phyloP scores from a whole-genome alignment of 2,888 invertebrate genomes.

The Auanema sp. region DNA sequence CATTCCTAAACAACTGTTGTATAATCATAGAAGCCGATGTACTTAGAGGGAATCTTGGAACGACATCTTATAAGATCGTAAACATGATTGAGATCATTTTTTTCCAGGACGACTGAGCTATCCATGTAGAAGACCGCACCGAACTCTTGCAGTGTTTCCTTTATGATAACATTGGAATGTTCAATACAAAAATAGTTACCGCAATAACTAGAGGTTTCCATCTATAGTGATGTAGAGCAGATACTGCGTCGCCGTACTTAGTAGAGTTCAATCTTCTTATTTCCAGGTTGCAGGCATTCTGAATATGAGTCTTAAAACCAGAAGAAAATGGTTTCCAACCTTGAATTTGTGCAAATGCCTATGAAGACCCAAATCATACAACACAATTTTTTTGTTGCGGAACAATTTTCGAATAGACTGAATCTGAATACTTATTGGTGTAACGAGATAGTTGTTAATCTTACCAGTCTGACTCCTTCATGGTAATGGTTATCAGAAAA shows the following conservation, averaged over 20 bases:
- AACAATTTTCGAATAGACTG: constrained; percentile 21
- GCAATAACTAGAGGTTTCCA: constrained; percentile 55
- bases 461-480: constrained; percentile 16
- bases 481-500: constrained; percentile 18
- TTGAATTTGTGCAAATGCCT: not conserved
- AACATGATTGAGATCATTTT: constrained; percentile 56
- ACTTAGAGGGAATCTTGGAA: constrained; percentile 34
- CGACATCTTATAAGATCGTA: constrained; percentile 47
- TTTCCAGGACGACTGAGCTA: constrained; percentile 54
- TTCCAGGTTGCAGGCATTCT: constrained; percentile 42
- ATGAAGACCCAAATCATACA: constrained; percentile 34
- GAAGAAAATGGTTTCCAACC: not conserved
- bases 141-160: constrained; percentile 61
- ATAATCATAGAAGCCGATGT: constrained; percentile 24
- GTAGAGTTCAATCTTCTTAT: constrained; percentile 38
- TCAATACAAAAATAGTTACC: constrained; percentile 11
- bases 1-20: constrained; percentile 9
- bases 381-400: constrained; percentile 18
- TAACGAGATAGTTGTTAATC: too few species aligned
- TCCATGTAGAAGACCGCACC: constrained; percentile 64
- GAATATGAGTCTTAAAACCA: constrained; percentile 8
- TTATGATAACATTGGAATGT: not conserved
- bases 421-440: constrained; percentile 18
- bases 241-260: constrained; percentile 28
- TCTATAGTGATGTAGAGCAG: constrained; percentile 30